Evolutionary conservation across 2,888 invertebrate genomes (phyloP), one percentile per base, ranked within the genome.

Genomic region (Drosophila emarginata): DNA sequence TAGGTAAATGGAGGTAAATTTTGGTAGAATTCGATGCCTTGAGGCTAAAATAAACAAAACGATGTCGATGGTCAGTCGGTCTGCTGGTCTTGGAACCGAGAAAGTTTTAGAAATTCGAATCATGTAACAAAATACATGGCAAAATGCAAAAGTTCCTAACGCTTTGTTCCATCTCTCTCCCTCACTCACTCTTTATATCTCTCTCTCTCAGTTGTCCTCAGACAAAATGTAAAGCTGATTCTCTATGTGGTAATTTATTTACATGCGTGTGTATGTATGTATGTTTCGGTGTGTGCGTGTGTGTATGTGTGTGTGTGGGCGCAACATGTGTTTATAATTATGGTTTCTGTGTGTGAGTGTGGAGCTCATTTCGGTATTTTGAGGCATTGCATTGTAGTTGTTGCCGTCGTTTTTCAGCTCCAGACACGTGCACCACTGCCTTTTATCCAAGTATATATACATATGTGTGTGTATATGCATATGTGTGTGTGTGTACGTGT

Each of bases 271-370:
- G 37, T 4, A 26, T 28, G 54, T 21, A 51, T 11, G 36, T n/a
- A 45, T 32, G 54, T 15, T 18, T 56, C 61, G 60, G 74, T 32
- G 57, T 65, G 62, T 67, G 67, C 52, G 36, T 28, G 54, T 21
- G 54, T 11, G 36, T n/a, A 45, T 32, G 54, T 15, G 23, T 56
- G 63, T 61, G 74, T 32, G 57, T 65, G 62, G 68, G 67, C 52
- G 75, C 76, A 75, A 80, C 88, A 88, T 84, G 87, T 87, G 87
- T 79, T 88, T 85, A 85, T 88, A 89, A 88, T 89, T 89, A 87
- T 87, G 84, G 79, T 88, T 78, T 76, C 76, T 77, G 72, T 72
- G 64, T 69, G 73, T 60, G 40, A 7, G 59, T 64, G 58, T 67
- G 68, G 70, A 57, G 64, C 70, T 65, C 72, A 72, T 80, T 78